Evolutionary conservation across 2,113 vertebrate species (phyloP).

Genomic region (Marmota flaviventris): DNA sequence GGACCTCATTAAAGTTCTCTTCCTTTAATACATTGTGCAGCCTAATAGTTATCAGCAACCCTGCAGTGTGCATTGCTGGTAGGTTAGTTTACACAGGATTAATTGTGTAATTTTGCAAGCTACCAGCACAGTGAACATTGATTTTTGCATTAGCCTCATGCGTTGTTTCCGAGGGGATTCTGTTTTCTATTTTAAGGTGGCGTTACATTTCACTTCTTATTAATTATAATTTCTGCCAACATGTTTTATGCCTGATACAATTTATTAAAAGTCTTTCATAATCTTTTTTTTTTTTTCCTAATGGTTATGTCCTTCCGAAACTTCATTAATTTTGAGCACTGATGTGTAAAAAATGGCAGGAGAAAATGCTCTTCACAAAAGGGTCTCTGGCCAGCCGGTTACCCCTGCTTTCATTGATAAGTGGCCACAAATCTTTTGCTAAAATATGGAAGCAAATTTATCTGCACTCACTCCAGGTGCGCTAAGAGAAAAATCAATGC

Average conservation of each 20-base stretch:
- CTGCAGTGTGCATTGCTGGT: conserved; percentile 83
- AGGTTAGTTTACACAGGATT: conserved; percentile 88
- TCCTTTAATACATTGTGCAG: conserved; percentile 78
- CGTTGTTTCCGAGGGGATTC: conserved; percentile 66
- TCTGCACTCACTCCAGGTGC: not conserved
- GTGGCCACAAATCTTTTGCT: not conserved
- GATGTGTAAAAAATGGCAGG: conserved; percentile 48
- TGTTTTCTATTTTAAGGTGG: conserved; percentile 16
- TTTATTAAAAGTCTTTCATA: conserved; percentile 59
- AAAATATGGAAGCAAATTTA: not conserved
- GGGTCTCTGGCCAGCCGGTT: not conserved
- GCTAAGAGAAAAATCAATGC: not conserved
- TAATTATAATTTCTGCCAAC: conserved; percentile 50
- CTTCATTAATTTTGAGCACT: conserved; percentile 65
- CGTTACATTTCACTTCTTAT: conserved; percentile 61
- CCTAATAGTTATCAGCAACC: conserved; percentile 82
- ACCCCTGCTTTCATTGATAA: not conserved
- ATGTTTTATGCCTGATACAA: not conserved
- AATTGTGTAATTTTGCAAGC: conserved; percentile 87
- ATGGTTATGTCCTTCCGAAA: conserved; percentile 52
- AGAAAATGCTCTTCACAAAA: not conserved
- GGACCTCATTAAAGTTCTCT: conserved; percentile 88
- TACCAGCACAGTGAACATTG: conserved; percentile 76
- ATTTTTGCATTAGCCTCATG: conserved; percentile 70
- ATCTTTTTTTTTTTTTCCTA: not conserved